Evolutionary conservation across 2,888 invertebrate genomes (phyloP), one percentile per base, ranked within the genome.

Genomic region (Coronaproctus castanopsis): DNA sequence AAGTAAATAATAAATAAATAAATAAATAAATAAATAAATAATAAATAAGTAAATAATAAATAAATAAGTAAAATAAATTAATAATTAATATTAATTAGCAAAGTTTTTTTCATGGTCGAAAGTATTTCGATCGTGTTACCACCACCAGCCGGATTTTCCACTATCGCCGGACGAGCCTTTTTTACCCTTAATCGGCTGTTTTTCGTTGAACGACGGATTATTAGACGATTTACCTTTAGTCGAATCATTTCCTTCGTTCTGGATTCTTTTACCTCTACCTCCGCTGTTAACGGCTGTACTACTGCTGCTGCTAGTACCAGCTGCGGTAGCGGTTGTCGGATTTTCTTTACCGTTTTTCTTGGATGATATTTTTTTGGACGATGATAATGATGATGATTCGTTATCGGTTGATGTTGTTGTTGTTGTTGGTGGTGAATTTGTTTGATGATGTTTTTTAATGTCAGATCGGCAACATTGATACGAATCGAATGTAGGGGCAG

Each of bases 401-500:
- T 18, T n/a, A n/a, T n/a, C n/a, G 20, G 55, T 57, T 24, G 21
- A 5, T 21, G n/a, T 23, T 48, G 18, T 36, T 56, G 24, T 24
- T 21, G 55, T 50, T 59, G 24, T 58, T 59, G 1, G 23, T 14
- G 24, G 57, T 61, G 51, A 60, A 60, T 54, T 63, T 58, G 50
- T 64, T 62, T 51, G n/a, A 20, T 54, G 57, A 19, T 61, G 59
- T 58, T 63, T 63, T 73, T 80, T 80, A 74, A 83, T 80, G 79
- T 85, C 84, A 74, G 83, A 83, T 74, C 87, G 88, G 80, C 88
- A 89, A 82, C 88, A 88, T 79, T 87, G 87, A 81, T 85, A 89
- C 73, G 88, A 85, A 81, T 84, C 85, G 77, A 84, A 87, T 75
- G 78, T 75, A 70, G 84, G 80, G 76, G 80, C 80, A 74, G 82